Conservation (phyloP, 2,797 vertebrate species). For the Forpus xanthops region DNA sequence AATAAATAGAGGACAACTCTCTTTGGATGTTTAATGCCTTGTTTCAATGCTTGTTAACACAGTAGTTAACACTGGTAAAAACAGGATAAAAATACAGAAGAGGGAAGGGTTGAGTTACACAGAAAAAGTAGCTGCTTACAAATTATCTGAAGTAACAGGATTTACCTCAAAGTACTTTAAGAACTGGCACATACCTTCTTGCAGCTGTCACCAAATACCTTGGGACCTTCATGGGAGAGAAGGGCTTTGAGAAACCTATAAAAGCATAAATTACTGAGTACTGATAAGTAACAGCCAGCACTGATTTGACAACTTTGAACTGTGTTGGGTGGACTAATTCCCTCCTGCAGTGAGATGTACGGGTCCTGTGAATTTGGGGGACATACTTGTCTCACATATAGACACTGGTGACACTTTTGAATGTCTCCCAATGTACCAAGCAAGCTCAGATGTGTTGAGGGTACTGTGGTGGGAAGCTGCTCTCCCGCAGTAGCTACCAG, state of each 20-base stretch:
- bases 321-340: accelerated
- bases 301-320: neutral
- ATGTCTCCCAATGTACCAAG: neutral
- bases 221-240: neutral
- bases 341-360: neutral
- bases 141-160: neutral
- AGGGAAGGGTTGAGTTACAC: neutral
- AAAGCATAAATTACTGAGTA: neutral
- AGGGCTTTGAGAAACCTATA: neutral
- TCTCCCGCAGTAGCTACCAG: neutral
- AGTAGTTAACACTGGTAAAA: neutral
- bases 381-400: neutral
- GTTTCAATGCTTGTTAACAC: neutral
- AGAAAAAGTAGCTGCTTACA: neutral
- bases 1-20: neutral
- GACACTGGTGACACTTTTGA: neutral
- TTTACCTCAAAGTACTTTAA: neutral
- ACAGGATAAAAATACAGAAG: neutral
- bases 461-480: neutral
- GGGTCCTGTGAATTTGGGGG: neutral
- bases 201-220: neutral
- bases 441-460: neutral
- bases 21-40: neutral
- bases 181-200: neutral
- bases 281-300: neutral